Evolutionary conservation across 1,140 invertebrate species (phyloP).

Genomic region (Bombus picipes): DNA sequence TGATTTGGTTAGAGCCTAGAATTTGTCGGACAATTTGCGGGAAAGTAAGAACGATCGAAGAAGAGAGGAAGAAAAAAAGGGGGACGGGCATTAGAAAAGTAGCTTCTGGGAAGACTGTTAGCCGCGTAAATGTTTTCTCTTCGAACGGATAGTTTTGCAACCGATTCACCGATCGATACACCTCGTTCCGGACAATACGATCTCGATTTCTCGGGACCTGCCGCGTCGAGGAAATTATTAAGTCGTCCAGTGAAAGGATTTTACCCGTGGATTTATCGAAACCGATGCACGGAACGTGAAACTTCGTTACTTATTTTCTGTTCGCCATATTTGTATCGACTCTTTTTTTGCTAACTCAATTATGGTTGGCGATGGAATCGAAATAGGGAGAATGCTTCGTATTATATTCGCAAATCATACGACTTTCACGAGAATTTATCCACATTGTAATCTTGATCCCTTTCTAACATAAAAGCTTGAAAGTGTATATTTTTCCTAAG

Average conservation of each 20-base stretch:
- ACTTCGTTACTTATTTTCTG: not conserved
- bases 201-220: constrained; percentile 23
- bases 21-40: constrained; percentile 10
- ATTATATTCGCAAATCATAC: not conserved
- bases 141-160: constrained; percentile 17
- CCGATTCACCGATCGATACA: constrained; percentile 36
- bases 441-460: not conserved
- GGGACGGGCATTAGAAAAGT: constrained; percentile 20
- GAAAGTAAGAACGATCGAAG: not conserved
- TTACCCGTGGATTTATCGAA: not conserved
- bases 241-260: constrained; percentile 52
- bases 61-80: not conserved
- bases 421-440: not conserved
- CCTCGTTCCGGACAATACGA: constrained; percentile 8
- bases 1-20: not conserved
- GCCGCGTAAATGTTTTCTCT: constrained; percentile 15
- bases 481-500: too few relatives aligned
- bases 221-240: constrained; percentile 36
- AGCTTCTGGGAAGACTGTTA: constrained; percentile 26
- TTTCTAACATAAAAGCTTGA: too few relatives aligned
- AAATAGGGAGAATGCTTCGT: not conserved
- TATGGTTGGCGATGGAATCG: not conserved
- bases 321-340: too few relatives aligned
- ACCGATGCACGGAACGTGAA: constrained; percentile 6
- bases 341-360: not conserved